Evolutionary conservation across 2,113 vertebrate species (phyloP).

Genomic region (Tinamus guttatus): DNA sequence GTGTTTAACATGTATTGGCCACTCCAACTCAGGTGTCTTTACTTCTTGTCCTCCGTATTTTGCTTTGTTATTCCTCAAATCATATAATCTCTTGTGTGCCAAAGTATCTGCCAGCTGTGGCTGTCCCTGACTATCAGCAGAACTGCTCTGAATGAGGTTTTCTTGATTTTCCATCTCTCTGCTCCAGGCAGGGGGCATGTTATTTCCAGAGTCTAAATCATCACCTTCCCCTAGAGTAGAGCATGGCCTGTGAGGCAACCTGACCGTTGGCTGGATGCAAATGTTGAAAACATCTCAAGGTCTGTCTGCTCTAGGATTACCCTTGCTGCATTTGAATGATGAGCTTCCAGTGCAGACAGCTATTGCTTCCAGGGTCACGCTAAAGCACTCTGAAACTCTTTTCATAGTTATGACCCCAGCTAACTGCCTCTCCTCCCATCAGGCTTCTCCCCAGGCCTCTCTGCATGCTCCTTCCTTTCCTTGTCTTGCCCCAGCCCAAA

Average conservation of each 20-base stretch:
- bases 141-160: neutral
- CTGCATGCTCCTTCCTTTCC: neutral
- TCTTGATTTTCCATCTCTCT: neutral
- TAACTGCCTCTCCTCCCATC: neutral
- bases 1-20: neutral
- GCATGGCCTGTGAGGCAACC: neutral
- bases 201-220: neutral
- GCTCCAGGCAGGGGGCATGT: neutral
- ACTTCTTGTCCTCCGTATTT: neutral
- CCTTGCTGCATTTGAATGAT: neutral
- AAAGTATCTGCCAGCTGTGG: neutral
- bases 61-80: neutral
- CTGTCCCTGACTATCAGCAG: neutral
- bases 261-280: neutral
- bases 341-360: neutral
- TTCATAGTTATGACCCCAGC: neutral
- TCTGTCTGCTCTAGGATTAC: neutral
- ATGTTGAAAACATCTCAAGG: neutral
- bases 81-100: neutral
- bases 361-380: neutral
- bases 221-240: neutral
- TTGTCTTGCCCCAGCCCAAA: neutral
- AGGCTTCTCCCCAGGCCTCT: neutral
- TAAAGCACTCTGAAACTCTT: neutral
- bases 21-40: neutral